These are phyloP conservation scores for Alviniconcha strummeri DNA, from an alignment of 2,888 invertebrate species.

Conservation along the genomic window DNA sequence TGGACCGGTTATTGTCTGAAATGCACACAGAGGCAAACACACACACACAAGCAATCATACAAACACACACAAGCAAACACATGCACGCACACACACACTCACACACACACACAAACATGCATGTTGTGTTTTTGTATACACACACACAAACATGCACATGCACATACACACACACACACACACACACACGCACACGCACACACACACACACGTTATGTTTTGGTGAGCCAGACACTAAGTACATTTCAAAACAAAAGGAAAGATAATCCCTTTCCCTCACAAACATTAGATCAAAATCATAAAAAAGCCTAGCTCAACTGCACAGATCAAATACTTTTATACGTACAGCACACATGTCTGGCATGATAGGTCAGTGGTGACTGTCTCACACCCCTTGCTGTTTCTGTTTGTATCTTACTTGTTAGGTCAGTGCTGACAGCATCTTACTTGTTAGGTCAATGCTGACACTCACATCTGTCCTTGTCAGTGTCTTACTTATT, in stretches of 20 bases:
- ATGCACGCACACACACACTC: too few relatives aligned
- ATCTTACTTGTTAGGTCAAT: too few relatives aligned
- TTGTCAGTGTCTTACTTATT: too few relatives aligned
- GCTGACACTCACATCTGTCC: too few relatives aligned
- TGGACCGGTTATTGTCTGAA: not conserved
- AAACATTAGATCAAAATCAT: not conserved
- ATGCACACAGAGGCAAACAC: not conserved
- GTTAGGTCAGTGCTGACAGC: too few relatives aligned
- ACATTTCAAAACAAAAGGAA: not conserved
- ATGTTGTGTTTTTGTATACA: too few relatives aligned
- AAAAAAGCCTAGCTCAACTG: not conserved
- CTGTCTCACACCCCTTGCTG: not conserved
- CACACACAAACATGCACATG: not conserved
- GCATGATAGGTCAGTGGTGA: not conserved
- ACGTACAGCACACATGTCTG: not conserved
- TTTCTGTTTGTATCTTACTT: not conserved
- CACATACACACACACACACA: not conserved
- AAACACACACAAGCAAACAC: not conserved
- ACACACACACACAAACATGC: not conserved
- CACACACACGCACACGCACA: not conserved
- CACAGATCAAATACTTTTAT: too few relatives aligned
- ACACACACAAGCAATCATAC: not conserved
- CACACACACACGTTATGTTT: not conserved
- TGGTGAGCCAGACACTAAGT: not conserved
- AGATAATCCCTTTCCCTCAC: not conserved